Base-by-base conservation (phyloP, 2,797 vertebrate genomes). In the Myoxocephalus aenaeus region DNA sequence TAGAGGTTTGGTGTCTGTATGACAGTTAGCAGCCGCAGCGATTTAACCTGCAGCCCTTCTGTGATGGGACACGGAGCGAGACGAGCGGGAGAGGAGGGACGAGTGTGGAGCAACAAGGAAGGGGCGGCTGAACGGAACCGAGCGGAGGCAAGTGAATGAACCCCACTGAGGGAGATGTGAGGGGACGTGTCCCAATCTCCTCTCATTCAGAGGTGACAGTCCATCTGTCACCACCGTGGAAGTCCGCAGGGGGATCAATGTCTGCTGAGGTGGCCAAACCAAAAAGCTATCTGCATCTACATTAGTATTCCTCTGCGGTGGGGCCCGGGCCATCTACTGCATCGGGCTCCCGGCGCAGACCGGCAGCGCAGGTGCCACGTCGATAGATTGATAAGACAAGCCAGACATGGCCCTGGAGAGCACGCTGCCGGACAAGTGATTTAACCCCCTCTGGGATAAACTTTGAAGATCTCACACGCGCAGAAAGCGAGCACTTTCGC, bases 301-400 rank as follows among this genome's bases (percentile, higher is more conserved):
- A 95, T 95, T 95, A 96, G 95, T 90, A 95, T 95, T 94, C 95
- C 91, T 83, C 62, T 14, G 29, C 69, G 71, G 80, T 84, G 85
- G 75, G 81, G 64, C 82, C 71, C 22, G 46, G 80, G 84, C 13
- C 82, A 77, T 88, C 88, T 77, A 76, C 81, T 53, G 70, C 90
- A 73, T 81, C 59, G 34, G 84, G 73, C 86, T 86, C 69, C 77
- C 11, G 70, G 67, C 53, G 48, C 75, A 69, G 4, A 76, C 80
- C 70, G 13, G 77, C 89, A 75, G 82, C 78, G 50, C 76, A 87
- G 91, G 90, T 93, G 92, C 87, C 88, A 86, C 86, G 80, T 95
- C 93, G 80, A 95, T 95, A 95, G 94, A 95, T 95, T 94, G 94
- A 95, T 95, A 95, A 93, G 94, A 95, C 93, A 94, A 92, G 92